Base-by-base conservation (phyloP, 2,888 invertebrate genomes). In the Andrena dorsata region DNA sequence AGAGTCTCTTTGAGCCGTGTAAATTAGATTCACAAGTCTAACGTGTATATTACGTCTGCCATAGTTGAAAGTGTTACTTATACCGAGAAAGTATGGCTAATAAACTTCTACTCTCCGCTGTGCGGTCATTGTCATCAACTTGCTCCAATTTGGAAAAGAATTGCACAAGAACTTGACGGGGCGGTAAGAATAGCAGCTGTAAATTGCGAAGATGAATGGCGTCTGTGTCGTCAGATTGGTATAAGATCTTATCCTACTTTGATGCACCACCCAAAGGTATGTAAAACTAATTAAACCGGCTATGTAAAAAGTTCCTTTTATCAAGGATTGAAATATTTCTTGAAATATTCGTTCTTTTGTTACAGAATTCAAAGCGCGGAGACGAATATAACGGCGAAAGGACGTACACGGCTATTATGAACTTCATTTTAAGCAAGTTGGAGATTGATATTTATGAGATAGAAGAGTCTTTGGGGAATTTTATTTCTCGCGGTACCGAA, bases 81-180 rank as follows among this genome's bases (percentile, higher is more conserved):
- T 81, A 95, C 95, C 47, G 95, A 96, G 71, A 97, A 96, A 82
- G 95, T 96, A 41, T 97, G 98, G 96, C 97, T 98, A 92, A 95
- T 98, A 79, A 98, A 98, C 94, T 98, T 97, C 93, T 98, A 98
- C 94, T 98, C 98, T 0, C 97, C 98, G 2, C 96, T 96, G 92
- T 98, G 98, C 91, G 96, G 96, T 26, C 98, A 98, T 87, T 98
- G 98, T 91, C 98, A 98, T 92, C 95, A 95, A 83, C 94, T 98
- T 87, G 97, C 97, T 2, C 97, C 98, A 8, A 95, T 96, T 93
- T 98, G 98, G 98, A 95, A 97, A 76, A 96, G 96, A 91, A 93
- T 98, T 79, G 97, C 98, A 13, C 95, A 95, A 88, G 95, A 96
- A 89, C 95, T 98, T 84, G 96, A 97, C 91, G 98, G 97, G 69